Evolutionary conservation across 2,888 invertebrate species (phyloP), one percentile per base, ranked within the genome.

Genomic region (Acrocyrtus sp.): DNA sequence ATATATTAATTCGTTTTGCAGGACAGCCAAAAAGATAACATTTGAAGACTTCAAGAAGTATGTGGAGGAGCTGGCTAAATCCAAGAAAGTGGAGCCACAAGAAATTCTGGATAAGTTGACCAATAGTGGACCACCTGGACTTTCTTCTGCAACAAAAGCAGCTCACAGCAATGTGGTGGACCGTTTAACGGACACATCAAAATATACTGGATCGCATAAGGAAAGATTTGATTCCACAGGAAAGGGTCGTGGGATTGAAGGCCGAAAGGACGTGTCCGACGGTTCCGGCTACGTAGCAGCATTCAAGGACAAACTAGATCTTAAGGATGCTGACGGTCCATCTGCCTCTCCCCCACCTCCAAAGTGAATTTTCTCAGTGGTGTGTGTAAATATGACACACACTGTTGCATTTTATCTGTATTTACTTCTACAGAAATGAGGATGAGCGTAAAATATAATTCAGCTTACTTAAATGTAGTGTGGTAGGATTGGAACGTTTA

Each of bases 51-150:
- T 94, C 83, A 90, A 90, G 83, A 91, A 92, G 82, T 95, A 93
- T 84, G 85, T 95, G 57, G 95, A 94, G 0, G 95, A 94, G 79
- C 85, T 96, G 80, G 91, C 94, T 15, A 94, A 92, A 82, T 90
- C 89, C 81, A 95, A 92, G 86, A 94, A 94, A 82, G 84, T 93
- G 1, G 93, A 94, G 74, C 81, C 92, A 0, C 87, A 89, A 0
- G 92, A 93, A 75, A 91, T 95, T 69, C 93, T 93, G 84, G 88
- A 87, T 80, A 95, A 95, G 84, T 86, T 95, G 85, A 89, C 91
- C 0, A 88, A 86, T 69, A 94, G 93, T 83, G 95, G 95, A 50
- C 48, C 77, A 43, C 77, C 77, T 1, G 69, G 77, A 43, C 70
- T 75, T 70, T 73, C 73, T 21, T 73, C 75, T 43, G 79, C 80